phyloP scores from a whole-genome alignment of 2,113 vertebrate genomes.

The Tyto alba region DNA sequence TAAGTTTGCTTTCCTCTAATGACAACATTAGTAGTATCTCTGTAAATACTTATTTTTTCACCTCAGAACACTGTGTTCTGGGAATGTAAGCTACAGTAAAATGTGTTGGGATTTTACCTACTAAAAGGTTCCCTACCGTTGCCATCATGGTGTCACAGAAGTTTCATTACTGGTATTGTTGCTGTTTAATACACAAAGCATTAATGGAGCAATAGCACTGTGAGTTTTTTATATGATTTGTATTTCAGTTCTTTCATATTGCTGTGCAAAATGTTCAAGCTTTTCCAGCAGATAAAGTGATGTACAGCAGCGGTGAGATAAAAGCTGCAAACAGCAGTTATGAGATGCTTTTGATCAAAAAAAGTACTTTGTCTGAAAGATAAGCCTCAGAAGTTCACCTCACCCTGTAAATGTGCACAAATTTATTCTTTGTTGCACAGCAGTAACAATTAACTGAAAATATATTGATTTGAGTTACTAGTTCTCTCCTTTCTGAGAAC shows the following conservation, averaged over 20 bases:
- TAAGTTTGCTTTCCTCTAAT: neutral
- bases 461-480: neutral
- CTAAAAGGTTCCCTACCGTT: neutral
- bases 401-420: neutral
- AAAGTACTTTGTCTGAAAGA: conserved; percentile 12
- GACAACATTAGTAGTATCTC: neutral
- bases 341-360: conserved; percentile 38
- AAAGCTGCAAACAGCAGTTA: conserved; percentile 23
- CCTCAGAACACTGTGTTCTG: neutral
- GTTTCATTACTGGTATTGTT: neutral
- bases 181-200: neutral
- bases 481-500: neutral
- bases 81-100: neutral
- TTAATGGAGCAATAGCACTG: neutral
- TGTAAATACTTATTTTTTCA: neutral
- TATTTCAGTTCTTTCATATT: neutral
- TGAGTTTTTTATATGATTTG: conserved; percentile 1
- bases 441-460: conserved; percentile 1
- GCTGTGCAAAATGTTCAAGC: neutral
- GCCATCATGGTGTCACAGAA: neutral
- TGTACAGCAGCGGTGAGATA: neutral
- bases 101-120: neutral
- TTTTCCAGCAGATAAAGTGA: neutral
- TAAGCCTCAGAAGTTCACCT: conserved; percentile 21
- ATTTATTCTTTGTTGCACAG: neutral